A percentile compares a stretch with the other conserved stretches of the same genome.
phyloP scores from a whole-genome alignment of 2,797 vertebrate species.

The Schizopygopsis pylzovi region DNA sequence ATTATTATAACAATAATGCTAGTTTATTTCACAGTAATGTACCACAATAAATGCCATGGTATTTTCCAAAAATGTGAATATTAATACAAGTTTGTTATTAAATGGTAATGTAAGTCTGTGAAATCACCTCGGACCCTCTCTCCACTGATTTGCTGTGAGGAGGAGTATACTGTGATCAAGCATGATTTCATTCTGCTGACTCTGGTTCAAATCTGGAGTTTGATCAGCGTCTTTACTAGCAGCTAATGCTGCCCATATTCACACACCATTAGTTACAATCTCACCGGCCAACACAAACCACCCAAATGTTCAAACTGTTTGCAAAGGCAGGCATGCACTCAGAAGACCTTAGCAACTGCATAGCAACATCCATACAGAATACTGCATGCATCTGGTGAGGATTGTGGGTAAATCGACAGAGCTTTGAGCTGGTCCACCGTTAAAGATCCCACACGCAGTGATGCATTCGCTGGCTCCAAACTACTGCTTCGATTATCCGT shows the following conservation, averaged over 20 bases:
- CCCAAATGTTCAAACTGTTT: not conserved
- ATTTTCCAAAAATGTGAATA: not conserved
- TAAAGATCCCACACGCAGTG: slow-evolving; percentile 22
- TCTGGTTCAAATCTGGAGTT: not conserved
- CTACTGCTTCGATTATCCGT: slow-evolving; percentile 48
- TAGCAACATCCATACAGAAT: not conserved
- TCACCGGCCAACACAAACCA: not conserved
- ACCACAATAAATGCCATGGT: no score
- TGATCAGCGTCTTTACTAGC: not conserved
- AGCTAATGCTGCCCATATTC: not conserved
- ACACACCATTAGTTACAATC: not conserved
- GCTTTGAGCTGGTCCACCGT: slow-evolving; percentile 11
- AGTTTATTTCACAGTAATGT: no score
- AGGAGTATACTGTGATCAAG: not conserved
- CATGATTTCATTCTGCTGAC: not conserved
- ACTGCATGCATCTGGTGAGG: not conserved
- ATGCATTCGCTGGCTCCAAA: slow-evolving; percentile 50
- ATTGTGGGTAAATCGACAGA: not conserved
- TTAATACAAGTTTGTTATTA: not conserved
- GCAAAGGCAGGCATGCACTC: not conserved
- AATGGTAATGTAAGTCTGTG: not conserved
- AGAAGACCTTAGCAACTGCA: not conserved
- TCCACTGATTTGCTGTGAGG: not conserved
- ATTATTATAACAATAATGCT: no score
- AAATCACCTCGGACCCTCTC: not conserved